Percentiles rank a stretch among this genome's conserved stretches.
These are phyloP conservation scores for Anaspis maculata DNA, from an alignment of 2,888 invertebrate genomes.

Conservation along the genomic window DNA sequence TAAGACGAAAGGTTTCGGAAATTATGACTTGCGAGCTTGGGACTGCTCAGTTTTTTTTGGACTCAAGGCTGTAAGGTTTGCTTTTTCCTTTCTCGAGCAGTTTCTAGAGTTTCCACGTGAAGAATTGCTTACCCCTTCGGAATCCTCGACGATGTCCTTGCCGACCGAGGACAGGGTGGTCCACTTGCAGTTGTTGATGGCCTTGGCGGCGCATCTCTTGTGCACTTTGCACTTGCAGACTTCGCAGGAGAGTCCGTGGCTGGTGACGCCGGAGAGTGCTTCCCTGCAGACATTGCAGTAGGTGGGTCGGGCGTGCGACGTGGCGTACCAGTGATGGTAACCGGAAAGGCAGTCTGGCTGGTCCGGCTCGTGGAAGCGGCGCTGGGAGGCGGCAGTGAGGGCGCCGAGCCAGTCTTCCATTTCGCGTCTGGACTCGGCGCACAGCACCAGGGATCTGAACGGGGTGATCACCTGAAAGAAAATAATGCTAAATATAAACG, in stretches of 20 bases:
- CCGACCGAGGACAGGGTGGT: constrained; percentile 91
- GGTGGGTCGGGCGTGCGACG: constrained; percentile 89
- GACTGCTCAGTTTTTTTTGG: too few relatives aligned
- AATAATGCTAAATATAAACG: too few relatives aligned
- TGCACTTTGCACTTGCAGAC: constrained; percentile 97
- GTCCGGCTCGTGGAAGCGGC: constrained; percentile 48
- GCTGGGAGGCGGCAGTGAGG: constrained; percentile 61
- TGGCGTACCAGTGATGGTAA: constrained; percentile 78
- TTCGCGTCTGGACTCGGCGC: constrained; percentile 71
- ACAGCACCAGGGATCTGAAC: constrained; percentile 67
- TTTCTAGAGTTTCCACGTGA: too few relatives aligned
- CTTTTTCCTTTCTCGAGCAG: too few relatives aligned
- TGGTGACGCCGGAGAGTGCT: constrained; percentile 86
- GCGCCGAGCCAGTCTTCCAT: constrained; percentile 92
- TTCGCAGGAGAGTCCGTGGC: constrained; percentile 93
- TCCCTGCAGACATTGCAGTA: constrained; percentile 97
- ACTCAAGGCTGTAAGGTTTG: too few relatives aligned
- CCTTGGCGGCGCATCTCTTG: constrained; percentile 87
- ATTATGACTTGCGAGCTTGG: too few relatives aligned
- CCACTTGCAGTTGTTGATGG: constrained; percentile 95
- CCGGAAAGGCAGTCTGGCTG: constrained; percentile 60
- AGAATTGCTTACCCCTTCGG: constrained; percentile 66
- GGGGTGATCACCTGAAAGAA: constrained; percentile 62
- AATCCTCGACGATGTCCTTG: constrained; percentile 88
- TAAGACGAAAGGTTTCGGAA: too few relatives aligned